phyloP scores from a whole-genome alignment of 2,888 invertebrate genomes.

The Drosophila mayaguana region DNA sequence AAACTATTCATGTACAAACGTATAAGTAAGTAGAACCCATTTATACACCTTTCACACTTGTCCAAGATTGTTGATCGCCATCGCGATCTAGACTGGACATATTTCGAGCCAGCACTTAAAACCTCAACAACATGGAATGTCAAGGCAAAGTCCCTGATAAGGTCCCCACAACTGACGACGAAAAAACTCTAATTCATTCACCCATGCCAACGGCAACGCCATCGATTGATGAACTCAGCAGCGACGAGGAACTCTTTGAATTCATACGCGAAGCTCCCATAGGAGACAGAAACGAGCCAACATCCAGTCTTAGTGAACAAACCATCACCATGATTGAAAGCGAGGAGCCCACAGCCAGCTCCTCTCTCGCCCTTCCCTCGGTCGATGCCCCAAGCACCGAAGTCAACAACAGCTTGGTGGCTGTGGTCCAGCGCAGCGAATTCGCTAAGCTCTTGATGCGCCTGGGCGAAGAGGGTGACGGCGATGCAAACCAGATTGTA shows the following conservation, averaged over 20 bases:
- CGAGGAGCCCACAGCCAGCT: slow-evolving; percentile 32
- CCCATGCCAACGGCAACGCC: not conserved
- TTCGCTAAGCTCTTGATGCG: slow-evolving; percentile 46
- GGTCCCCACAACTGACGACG: slow-evolving; percentile 9
- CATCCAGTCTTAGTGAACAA: slow-evolving; percentile 5
- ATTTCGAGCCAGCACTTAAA: slow-evolving; percentile 13
- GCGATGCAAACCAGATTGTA: slow-evolving; percentile 64
- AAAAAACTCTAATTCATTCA: slow-evolving; percentile 15
- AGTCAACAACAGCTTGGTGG: slow-evolving; percentile 24
- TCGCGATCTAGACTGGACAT: slow-evolving; percentile 21
- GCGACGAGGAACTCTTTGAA: slow-evolving; percentile 15
- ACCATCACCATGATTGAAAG: slow-evolving; percentile 18
- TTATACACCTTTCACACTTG: slow-evolving; percentile 14
- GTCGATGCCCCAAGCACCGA: not conserved
- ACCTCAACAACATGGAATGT: slow-evolving; percentile 27
- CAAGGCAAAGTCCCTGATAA: slow-evolving; percentile 12
- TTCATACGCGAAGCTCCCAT: slow-evolving; percentile 9
- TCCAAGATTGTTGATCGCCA: slow-evolving; percentile 19
- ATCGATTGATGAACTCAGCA: slow-evolving; percentile 14
- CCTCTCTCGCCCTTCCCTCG: slow-evolving; percentile 14
- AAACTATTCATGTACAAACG: slow-evolving; percentile 26
- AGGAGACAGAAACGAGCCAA: slow-evolving; percentile 10
- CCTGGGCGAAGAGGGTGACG: slow-evolving; percentile 60
- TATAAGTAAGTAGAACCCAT: slow-evolving; percentile 25
- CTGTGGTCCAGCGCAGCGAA: slow-evolving; percentile 44